These are phyloP conservation scores for Mobula birostris DNA, from an alignment of 2,113 vertebrate genomes.

Conservation along the genomic window DNA sequence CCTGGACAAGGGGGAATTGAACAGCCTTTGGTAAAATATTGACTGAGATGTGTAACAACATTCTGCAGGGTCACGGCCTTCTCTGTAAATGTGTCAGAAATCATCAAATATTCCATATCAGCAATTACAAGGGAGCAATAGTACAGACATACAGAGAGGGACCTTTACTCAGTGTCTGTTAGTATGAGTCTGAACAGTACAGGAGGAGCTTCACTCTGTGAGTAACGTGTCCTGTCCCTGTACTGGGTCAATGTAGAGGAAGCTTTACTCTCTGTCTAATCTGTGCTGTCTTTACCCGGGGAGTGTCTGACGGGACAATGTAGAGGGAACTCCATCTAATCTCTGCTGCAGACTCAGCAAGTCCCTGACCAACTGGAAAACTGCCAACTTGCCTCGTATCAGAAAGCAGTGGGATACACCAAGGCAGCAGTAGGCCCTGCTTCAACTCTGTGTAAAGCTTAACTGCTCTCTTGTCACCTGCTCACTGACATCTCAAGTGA, in stretches of 20 bases:
- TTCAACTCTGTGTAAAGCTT: no score
- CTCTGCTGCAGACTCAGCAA: not conserved
- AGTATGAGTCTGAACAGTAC: not conserved
- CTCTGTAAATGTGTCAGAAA: conserved; percentile 28
- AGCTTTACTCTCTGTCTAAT: conserved; percentile 4
- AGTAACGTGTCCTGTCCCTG: not conserved
- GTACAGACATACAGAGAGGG: not conserved
- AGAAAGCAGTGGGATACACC: no score
- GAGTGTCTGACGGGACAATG: not conserved
- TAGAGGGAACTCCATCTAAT: not conserved
- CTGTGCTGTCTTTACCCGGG: not conserved
- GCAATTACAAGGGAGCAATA: not conserved
- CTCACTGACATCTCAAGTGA: no score
- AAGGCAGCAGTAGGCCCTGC: no score
- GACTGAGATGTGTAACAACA: conserved; percentile 13
- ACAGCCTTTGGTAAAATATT: conserved; percentile 32
- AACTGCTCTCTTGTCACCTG: no score
- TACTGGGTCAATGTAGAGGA: not conserved
- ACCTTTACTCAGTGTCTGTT: not conserved
- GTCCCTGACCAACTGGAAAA: no score
- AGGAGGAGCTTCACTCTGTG: not conserved
- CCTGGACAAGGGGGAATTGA: not conserved
- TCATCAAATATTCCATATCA: not conserved
- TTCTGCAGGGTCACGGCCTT: conserved; percentile 20
- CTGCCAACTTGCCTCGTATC: no score